phyloP scores from a whole-genome alignment of 2,888 invertebrate genomes.

The Orthosia gracilis region DNA sequence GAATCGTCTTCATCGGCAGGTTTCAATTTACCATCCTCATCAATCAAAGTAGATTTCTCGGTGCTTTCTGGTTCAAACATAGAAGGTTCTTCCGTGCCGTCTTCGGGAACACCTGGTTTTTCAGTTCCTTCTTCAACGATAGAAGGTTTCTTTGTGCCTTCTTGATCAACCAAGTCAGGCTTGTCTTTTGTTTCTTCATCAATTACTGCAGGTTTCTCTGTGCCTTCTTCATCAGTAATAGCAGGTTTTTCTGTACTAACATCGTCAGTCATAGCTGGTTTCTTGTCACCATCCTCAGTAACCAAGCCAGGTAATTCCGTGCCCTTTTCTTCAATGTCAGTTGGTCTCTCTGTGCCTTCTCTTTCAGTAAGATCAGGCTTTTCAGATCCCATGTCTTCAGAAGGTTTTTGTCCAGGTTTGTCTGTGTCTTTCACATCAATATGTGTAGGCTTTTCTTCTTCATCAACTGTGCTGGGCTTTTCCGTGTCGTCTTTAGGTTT shows the following conservation, averaged over 20 bases:
- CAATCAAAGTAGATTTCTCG: slow-evolving; percentile 1
- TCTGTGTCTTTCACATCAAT: slow-evolving; percentile 1
- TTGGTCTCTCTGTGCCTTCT: slow-evolving; percentile 39
- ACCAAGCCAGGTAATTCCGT: slow-evolving; percentile 30
- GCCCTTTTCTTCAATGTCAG: no score
- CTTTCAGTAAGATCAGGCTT: slow-evolving; percentile 18
- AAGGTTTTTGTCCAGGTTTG: slow-evolving; percentile 25
- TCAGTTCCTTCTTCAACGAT: slow-evolving; percentile 12
- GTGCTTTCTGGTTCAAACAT: slow-evolving; percentile 15
- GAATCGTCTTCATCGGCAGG: slow-evolving; percentile 17
- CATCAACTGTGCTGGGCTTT: slow-evolving; percentile 2
- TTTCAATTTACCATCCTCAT: slow-evolving; percentile 20
- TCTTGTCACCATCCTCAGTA: slow-evolving; percentile 10
- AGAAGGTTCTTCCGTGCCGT: slow-evolving; percentile 10
- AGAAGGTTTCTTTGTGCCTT: slow-evolving; percentile 18
- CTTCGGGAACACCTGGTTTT: slow-evolving; percentile 7
- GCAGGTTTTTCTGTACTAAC: slow-evolving; percentile 14
- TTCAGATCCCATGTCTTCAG: slow-evolving; percentile 8
- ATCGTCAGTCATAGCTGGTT: slow-evolving; percentile 20
- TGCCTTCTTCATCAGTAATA: background rate
- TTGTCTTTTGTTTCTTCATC: slow-evolving; percentile 33
- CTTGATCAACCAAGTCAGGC: slow-evolving; percentile 16
- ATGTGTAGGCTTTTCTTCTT: slow-evolving; percentile 21
- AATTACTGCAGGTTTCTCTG: slow-evolving; percentile 26
- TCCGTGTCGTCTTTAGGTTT: slow-evolving; percentile 13